Conservation (phyloP, 2,888 invertebrate genomes). For the Iphiclides podalirius region DNA sequence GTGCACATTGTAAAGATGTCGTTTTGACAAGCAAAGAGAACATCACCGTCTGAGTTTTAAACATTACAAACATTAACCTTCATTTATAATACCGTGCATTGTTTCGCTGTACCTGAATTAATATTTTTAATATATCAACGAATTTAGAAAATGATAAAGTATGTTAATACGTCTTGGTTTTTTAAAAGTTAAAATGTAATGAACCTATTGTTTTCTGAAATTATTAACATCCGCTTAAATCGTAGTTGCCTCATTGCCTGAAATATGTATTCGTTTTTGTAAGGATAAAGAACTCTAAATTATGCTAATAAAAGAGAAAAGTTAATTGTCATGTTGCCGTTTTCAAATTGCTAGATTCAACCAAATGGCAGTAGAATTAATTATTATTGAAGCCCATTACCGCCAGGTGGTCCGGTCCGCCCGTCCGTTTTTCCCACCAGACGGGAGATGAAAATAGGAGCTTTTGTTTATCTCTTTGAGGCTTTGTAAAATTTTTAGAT, state of each 20-base stretch:
- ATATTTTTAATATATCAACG: too few species aligned
- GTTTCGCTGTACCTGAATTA: not conserved
- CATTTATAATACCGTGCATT: not conserved
- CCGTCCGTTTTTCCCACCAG: constrained; percentile 16
- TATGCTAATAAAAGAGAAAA: not conserved
- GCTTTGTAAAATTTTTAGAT: constrained; percentile 14
- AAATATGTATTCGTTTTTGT: too few species aligned
- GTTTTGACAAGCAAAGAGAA: not conserved
- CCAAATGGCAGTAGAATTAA: constrained; percentile 11
- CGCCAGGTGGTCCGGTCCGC: not conserved
- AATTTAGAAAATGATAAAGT: too few species aligned
- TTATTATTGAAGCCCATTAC: constrained; percentile 13
- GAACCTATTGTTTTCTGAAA: too few species aligned
- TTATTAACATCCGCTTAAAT: too few species aligned
- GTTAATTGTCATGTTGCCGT: too few species aligned
- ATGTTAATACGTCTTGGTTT: too few species aligned
- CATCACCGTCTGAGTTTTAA: not conserved
- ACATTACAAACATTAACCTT: not conserved
- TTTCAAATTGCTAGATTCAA: too few species aligned
- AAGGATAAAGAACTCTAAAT: too few species aligned
- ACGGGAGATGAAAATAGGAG: constrained; percentile 1
- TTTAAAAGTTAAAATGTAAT: too few species aligned
- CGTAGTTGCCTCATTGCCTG: too few species aligned
- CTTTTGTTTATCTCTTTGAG: constrained; percentile 16
- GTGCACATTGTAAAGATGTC: not conserved